Evolutionary conservation across 2,113 vertebrate genomes (phyloP).

Genomic region (Atrichornis clamosus): DNA sequence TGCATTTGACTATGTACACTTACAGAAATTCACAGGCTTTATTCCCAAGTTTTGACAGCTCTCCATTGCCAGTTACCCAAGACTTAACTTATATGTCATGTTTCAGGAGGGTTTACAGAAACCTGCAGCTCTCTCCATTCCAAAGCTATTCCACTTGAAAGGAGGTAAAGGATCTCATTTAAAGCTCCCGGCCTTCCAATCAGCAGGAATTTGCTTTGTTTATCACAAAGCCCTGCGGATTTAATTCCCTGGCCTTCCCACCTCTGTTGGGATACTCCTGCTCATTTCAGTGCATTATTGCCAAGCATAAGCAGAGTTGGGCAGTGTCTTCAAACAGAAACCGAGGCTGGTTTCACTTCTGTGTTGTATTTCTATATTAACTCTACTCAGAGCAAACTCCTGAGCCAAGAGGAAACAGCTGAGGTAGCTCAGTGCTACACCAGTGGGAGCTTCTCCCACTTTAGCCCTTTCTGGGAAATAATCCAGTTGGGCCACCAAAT

Average conservation of each 20-base stretch:
- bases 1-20: neutral
- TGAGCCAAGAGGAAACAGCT: neutral
- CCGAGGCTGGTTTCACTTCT: conserved; percentile 3
- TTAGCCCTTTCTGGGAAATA: neutral
- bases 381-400: neutral
- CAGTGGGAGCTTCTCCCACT: neutral
- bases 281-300: neutral
- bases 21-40: neutral
- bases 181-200: neutral
- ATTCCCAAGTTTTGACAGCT: neutral
- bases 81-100: rapidly evolving
- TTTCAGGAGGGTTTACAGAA: neutral
- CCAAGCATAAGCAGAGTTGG: neutral
- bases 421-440: neutral
- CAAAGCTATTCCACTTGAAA: neutral
- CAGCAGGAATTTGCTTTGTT: neutral
- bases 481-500: neutral
- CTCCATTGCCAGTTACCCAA: rapidly evolving
- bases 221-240: neutral
- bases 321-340: neutral
- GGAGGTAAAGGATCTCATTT: neutral
- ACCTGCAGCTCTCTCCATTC: neutral
- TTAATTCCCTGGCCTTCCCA: neutral
- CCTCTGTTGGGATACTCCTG: neutral
- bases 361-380: neutral